phyloP scores from a whole-genome alignment of 1,140 invertebrate genomes.

The Arctopsyche grandis region DNA sequence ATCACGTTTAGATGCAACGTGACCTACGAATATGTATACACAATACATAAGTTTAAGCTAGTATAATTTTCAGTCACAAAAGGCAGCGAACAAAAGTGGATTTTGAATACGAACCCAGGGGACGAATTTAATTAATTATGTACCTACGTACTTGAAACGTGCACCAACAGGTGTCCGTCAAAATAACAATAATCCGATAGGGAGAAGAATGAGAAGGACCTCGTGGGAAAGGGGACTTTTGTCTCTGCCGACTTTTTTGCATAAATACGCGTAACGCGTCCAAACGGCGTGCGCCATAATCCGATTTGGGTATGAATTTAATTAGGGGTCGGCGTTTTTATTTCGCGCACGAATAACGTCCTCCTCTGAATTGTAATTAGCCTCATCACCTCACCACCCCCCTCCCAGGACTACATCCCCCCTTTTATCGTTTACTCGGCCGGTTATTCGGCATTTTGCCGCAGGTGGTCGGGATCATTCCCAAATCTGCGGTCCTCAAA shows the following conservation, averaged over 20 bases:
- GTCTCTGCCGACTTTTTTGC: not conserved
- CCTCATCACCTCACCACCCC: not conserved
- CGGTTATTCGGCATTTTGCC: too few species aligned
- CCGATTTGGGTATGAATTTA: conserved; percentile 37
- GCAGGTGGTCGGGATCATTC: too few species aligned
- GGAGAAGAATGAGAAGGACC: too few species aligned
- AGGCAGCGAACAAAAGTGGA: not conserved
- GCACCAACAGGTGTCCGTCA: not conserved
- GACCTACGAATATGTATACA: too few species aligned
- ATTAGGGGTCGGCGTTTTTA: conserved; percentile 22
- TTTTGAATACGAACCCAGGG: too few species aligned
- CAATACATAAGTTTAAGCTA: too few species aligned
- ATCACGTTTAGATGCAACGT: too few species aligned
- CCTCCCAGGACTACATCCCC: too few species aligned
- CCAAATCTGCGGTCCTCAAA: too few species aligned
- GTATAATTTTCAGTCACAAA: too few species aligned
- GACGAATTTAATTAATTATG: too few species aligned
- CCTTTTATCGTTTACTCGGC: not conserved
- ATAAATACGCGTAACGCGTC: not conserved
- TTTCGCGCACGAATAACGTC: conserved; percentile 28
- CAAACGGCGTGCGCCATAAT: conserved; percentile 17
- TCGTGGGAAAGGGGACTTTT: too few species aligned
- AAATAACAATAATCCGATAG: not conserved
- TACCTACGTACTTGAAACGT: not conserved
- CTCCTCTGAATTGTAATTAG: conserved; percentile 31